Evolutionary conservation across 2,113 vertebrate species (phyloP), one percentile per base, ranked within the genome.

Genomic region (Leucopsar rothschildi): DNA sequence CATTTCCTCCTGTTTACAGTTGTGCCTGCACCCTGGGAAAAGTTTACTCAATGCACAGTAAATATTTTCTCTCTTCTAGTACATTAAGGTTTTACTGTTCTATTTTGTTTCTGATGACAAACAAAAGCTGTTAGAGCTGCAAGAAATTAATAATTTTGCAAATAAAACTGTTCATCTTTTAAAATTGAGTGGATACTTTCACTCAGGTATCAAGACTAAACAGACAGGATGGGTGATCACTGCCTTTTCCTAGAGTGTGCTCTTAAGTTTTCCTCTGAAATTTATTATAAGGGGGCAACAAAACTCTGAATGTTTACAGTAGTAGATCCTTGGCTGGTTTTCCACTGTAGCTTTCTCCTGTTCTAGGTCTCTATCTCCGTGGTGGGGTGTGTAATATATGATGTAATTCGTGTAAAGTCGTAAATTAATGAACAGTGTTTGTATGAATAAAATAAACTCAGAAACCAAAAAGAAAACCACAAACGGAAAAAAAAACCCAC

Each of bases 41-140:
- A 45, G 52, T 86, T 95, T 82, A 27, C 44, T 83, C 63, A 90
- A 7, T 90, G 40, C 37, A 78, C 83, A 49, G 90, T 93, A 96
- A 96, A 88, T 95, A 86, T 93, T 94, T 95, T 63, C 52, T 86
- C 9, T 86, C 59, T 39, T 73, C 18, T 68, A 27, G 10, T 80
- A 39, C 23, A 40, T 6, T 3, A 86, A 53, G 44, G 3, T 37
- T 83, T 90, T 73, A 60, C 63, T 78, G 80, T 35, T 71, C 75
- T 77, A 40, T 18, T 91, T 91, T 82, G 50, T 81, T 82, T 88
- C 68, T 81, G 39, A 57, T 75, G 15, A 33, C 59, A 95, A 77
- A 19, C 55, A 89, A 57, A 55, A 85, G 55, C 57, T 69, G 14
- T 79, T 76, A 83, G 84, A 86, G 11, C 31, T 68, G 17, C 37